A percentile compares a stretch with the other conserved stretches of the same genome.
These are phyloP conservation scores for Rhynchonycteris naso DNA, from an alignment of 2,797 vertebrate genomes.

Conservation along the genomic window DNA sequence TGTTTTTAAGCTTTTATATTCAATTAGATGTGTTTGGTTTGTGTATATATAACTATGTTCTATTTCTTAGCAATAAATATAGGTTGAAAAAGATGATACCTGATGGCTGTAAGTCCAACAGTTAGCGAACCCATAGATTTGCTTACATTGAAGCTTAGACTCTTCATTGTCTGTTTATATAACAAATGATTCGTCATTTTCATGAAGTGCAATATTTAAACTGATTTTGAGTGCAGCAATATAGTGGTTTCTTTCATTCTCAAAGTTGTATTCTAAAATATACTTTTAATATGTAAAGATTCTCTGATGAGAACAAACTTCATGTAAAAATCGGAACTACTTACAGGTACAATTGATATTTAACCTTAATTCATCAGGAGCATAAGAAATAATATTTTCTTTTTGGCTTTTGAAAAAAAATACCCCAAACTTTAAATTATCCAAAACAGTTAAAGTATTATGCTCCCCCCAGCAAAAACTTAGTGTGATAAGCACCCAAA, in stretches of 20 bases:
- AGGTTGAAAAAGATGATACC: not conserved
- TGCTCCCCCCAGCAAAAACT: no score
- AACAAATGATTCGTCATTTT: not conserved
- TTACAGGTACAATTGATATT: not conserved
- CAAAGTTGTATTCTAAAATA: not conserved
- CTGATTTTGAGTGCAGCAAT: not conserved
- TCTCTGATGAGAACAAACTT: not conserved
- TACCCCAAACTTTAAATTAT: not conserved
- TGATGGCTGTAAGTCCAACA: not conserved
- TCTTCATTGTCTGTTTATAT: not conserved
- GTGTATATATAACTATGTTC: not conserved
- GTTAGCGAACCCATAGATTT: not conserved
- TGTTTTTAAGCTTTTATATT: not conserved
- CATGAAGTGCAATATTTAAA: not conserved
- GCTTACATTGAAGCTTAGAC: not conserved
- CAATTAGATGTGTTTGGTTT: not conserved
- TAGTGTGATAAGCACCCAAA: not conserved
- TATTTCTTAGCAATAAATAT: not conserved
- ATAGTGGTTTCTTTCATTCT: not conserved
- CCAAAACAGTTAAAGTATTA: not conserved
- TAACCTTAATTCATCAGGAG: not conserved
- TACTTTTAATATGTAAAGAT: constrained; percentile 19
- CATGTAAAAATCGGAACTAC: not conserved
- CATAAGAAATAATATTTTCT: not conserved
- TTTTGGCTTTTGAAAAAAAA: not conserved